Evolutionary conservation across 1,140 invertebrate genomes (phyloP).

Genomic region (Brevipalpus yothersi): DNA sequence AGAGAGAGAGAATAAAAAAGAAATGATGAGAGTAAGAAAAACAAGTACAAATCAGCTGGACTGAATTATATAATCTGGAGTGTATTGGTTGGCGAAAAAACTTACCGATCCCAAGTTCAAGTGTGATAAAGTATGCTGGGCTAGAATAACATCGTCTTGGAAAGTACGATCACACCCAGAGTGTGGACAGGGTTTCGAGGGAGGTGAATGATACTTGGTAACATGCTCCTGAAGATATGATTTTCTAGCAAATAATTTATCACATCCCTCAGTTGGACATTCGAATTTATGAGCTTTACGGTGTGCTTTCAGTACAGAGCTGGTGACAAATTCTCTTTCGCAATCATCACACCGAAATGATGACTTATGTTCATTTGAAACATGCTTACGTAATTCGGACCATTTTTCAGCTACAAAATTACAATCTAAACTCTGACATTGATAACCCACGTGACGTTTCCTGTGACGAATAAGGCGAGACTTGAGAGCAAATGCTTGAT

Average conservation of each 20-base stretch:
- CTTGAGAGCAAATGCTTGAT: constrained; percentile 9
- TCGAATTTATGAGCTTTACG: background rate
- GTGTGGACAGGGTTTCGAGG: background rate
- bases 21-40: too few relatives aligned
- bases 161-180: background rate
- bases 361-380: background rate
- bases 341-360: background rate
- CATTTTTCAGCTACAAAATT: background rate
- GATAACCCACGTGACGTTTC: constrained; percentile 18
- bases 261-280: background rate
- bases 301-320: background rate
- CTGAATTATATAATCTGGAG: background rate
- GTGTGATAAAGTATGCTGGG: background rate
- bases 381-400: constrained; percentile 2
- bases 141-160: background rate
- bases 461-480: constrained; percentile 2
- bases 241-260: background rate
- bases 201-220: background rate
- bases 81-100: background rate
- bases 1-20: too few relatives aligned
- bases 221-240: background rate
- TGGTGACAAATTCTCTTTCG: background rate
- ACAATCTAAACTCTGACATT: constrained; percentile 4
- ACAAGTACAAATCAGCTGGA: background rate
- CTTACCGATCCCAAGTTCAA: background rate